A percentile compares a stretch with the other conserved stretches of the same genome.
Evolutionary conservation across 2,888 invertebrate species (phyloP).

Genomic region (Philhelius pedissequus): DNA sequence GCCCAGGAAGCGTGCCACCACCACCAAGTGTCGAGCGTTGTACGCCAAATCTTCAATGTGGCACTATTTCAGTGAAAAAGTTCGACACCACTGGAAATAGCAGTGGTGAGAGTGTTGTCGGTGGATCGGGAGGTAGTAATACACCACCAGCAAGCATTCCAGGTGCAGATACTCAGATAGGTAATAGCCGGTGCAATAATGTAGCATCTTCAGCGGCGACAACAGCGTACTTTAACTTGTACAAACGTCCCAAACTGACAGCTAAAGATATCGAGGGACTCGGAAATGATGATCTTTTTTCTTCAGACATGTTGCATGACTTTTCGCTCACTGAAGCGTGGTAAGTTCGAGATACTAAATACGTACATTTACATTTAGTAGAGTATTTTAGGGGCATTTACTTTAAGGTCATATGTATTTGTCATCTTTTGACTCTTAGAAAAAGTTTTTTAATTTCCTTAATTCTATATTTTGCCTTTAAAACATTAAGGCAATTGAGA

Average conservation of each 20-base stretch:
- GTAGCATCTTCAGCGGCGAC: conserved; percentile 71
- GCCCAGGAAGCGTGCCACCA: conserved; percentile 73
- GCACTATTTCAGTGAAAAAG: conserved; percentile 76
- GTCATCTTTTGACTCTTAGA: conserved; percentile 72
- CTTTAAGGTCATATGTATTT: conserved; percentile 58
- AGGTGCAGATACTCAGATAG: conserved; percentile 51
- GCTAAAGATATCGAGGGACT: conserved; percentile 89
- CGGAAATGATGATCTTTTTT: conserved; percentile 89
- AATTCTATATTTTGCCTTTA: background rate
- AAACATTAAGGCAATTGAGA: background rate
- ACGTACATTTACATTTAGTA: background rate
- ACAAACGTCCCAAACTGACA: conserved; percentile 89
- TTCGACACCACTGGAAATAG: conserved; percentile 70
- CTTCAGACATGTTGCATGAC: conserved; percentile 91
- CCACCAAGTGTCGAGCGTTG: conserved; percentile 72
- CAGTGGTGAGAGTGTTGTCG: conserved; percentile 5
- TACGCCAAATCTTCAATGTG: conserved; percentile 73
- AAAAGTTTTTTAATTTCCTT: background rate
- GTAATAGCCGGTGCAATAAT: conserved; percentile 52
- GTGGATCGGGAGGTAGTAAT: conserved; percentile 23
- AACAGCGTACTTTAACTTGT: conserved; percentile 76
- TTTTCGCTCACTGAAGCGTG: conserved; percentile 91
- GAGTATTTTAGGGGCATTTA: conserved; percentile 70
- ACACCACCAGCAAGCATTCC: conserved; percentile 59
- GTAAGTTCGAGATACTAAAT: conserved; percentile 80